phyloP scores from a whole-genome alignment of 2,113 vertebrate genomes.

The Corynorhinus townsendii region DNA sequence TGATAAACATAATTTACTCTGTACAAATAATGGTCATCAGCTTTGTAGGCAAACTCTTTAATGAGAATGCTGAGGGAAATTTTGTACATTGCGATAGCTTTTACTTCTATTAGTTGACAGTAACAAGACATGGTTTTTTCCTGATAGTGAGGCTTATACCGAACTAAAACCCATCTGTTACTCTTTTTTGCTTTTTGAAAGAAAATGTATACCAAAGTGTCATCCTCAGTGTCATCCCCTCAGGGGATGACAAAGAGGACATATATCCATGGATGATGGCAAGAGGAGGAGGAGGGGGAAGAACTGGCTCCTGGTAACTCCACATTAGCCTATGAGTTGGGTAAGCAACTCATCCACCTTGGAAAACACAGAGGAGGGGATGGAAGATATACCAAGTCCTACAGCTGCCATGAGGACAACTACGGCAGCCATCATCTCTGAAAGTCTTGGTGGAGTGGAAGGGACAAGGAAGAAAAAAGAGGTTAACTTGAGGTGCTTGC shows the following conservation, averaged over 20 bases:
- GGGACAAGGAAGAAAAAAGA: not conserved
- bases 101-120: conserved; percentile 48
- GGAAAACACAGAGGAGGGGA: not conserved
- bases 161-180: not conserved
- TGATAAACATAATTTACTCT: conserved; percentile 60
- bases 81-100: conserved; percentile 21
- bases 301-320: not conserved
- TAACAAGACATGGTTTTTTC: not conserved
- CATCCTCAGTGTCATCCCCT: not conserved
- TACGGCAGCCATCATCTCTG: not conserved
- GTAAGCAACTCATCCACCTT: not conserved
- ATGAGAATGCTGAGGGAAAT: conserved; percentile 53
- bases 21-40: conserved; percentile 60
- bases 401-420: not conserved
- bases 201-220: not conserved
- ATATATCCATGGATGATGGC: not conserved
- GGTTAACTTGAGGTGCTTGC: not conserved
- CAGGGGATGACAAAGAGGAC: not conserved
- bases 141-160: not conserved
- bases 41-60: conserved; percentile 53
- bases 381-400: not conserved
- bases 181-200: not conserved
- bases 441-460: not conserved
- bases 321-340: not conserved
- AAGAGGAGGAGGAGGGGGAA: not conserved